These are phyloP conservation scores for Sarcoramphus papa DNA, from an alignment of 2,797 vertebrate species.

Conservation along the genomic window DNA sequence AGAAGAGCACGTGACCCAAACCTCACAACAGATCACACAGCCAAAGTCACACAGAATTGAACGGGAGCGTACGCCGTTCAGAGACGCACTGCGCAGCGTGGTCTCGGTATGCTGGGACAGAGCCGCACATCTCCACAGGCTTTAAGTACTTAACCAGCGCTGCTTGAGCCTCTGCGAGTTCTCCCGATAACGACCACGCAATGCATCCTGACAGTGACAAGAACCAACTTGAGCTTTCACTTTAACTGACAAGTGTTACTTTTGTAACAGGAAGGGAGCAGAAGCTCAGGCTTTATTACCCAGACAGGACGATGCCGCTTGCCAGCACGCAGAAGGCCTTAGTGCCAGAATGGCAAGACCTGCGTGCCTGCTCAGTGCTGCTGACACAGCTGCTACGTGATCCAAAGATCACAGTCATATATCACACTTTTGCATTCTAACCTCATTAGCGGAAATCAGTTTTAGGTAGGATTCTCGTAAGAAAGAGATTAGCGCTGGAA, in stretches of 20 bases:
- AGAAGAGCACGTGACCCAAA: neutral
- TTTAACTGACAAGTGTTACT: neutral
- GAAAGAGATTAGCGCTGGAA: neutral
- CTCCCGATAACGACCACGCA: neutral
- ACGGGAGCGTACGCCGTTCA: neutral
- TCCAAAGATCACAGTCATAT: neutral
- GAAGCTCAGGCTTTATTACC: neutral
- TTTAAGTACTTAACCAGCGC: neutral
- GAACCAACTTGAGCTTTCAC: neutral
- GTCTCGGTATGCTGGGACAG: neutral
- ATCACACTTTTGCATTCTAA: neutral
- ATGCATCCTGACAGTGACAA: neutral
- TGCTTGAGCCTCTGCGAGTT: neutral
- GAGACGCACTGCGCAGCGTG: rapidly evolving
- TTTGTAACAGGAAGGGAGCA: neutral
- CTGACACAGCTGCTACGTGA: neutral
- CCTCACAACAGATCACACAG: neutral
- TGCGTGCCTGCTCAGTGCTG: neutral
- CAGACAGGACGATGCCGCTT: rapidly evolving
- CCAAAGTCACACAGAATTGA: rapidly evolving
- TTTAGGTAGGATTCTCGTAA: neutral
- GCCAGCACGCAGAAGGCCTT: rapidly evolving
- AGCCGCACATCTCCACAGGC: rapidly evolving
- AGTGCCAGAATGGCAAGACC: neutral
- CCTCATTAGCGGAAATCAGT: neutral